Base-by-base conservation (phyloP, 2,888 invertebrate genomes). In the Brenthis hecate region DNA sequence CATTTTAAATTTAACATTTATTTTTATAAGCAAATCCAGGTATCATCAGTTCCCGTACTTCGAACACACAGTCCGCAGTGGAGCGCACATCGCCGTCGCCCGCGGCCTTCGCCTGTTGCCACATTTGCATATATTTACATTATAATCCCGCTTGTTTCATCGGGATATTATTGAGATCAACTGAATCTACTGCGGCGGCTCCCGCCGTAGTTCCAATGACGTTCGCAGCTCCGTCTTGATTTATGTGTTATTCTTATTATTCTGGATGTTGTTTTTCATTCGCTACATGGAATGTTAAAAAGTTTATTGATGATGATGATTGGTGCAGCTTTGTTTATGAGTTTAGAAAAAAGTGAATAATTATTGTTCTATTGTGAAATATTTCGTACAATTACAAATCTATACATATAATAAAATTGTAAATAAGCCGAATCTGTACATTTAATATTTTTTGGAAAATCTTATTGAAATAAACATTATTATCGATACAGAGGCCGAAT, bases 41-140 rank as follows among this genome's bases (percentile, higher is more conserved):
- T 43, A 11, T 36, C 2, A 11, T 8, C 1, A 43, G 1, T 43
- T 43, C 11, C 13, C 53, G 53, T 19, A 11, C 53, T 19, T 23
- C 2, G 36, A 11, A 8, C 19, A 16, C 23, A 54, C n/a, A 5
- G 51, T 51, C 1, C 32, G 4, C 23, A 6, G 1, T 13, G 23
- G 13, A 13, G 68, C 69, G 74, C 78, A 80, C 78, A 80, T 79
- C 78, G 81, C 77, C 77, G 74, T 73, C 77, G 77, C 78, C 76
- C 75, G 76, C 75, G 36, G 73, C 74, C 73, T 73, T 71, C 73
- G 77, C 69, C 80, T 81, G 82, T 80, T 80, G 74, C 69, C 71
- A 60, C 76, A 86, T 89, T 89, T 82, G 85, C 90, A 91, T 90
- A 88, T 78, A 88, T 89, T 91, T 87, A 87, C 89, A 88, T 89